These are phyloP conservation scores for Deroplatys truncata DNA, from an alignment of 2,888 invertebrate species.

Conservation along the genomic window DNA sequence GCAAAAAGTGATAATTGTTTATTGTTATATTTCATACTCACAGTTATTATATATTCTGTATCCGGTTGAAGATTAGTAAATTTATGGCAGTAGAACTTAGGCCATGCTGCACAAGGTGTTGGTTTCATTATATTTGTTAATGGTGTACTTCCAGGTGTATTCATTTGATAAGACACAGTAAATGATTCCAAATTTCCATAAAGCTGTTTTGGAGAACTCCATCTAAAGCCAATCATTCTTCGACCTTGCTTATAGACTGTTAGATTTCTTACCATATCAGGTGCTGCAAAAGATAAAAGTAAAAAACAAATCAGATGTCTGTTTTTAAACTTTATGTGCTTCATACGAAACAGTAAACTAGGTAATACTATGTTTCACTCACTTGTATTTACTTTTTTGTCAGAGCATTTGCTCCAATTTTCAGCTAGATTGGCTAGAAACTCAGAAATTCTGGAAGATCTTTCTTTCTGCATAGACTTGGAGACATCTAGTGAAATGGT, in stretches of 20 bases:
- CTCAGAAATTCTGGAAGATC: too few relatives aligned
- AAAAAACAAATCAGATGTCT: not conserved
- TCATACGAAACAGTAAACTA: too few relatives aligned
- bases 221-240: constrained; percentile 14
- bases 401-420: too few relatives aligned
- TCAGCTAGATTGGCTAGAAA: too few relatives aligned
- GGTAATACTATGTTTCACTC: too few relatives aligned
- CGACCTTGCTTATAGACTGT: constrained; percentile 16
- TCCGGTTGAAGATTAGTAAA: constrained; percentile 3
- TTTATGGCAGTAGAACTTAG: constrained; percentile 18
- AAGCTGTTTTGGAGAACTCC: not conserved
- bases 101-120: constrained; percentile 13
- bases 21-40: not conserved
- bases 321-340: too few relatives aligned
- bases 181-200: constrained; percentile 16
- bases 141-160: too few relatives aligned
- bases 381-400: too few relatives aligned
- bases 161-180: not conserved
- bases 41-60: constrained; percentile 11
- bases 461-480: too few relatives aligned
- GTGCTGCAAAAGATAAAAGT: not conserved
- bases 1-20: too few relatives aligned
- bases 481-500: too few relatives aligned
- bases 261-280: not conserved
- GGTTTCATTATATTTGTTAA: not conserved